Conservation (phyloP, 2,113 vertebrate genomes). For the Myocastor coypus region DNA sequence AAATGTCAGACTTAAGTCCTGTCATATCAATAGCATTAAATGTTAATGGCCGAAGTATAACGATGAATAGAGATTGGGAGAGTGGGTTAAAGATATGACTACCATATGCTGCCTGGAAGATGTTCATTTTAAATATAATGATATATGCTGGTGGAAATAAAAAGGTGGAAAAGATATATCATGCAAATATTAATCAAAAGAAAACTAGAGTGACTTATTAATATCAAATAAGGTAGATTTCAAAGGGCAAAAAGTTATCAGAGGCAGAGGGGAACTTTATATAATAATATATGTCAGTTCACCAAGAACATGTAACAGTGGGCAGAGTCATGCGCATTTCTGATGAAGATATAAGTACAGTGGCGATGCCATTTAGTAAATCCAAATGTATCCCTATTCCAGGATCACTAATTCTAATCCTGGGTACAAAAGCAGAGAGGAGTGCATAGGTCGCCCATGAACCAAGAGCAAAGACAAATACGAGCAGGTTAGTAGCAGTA, state of each 20-base stretch:
- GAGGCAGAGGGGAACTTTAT: background rate
- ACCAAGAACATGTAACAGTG: background rate
- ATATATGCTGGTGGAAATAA: background rate
- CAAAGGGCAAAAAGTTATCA: slow-evolving; percentile 29
- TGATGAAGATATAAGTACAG: background rate
- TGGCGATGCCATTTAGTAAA: background rate
- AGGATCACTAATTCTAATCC: background rate
- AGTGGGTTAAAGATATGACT: background rate
- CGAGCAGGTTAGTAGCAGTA: background rate
- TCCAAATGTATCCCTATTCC: background rate
- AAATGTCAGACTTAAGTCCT: background rate
- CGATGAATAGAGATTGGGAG: background rate
- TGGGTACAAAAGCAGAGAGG: background rate
- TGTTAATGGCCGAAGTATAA: background rate
- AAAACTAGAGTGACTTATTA: background rate
- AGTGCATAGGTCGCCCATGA: background rate
- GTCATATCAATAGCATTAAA: background rate
- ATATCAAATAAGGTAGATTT: background rate
- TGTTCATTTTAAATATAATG: background rate
- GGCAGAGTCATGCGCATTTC: background rate
- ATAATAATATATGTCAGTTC: background rate
- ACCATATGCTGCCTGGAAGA: background rate
- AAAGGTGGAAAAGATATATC: background rate
- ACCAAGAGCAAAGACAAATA: background rate
- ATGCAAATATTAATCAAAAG: background rate